A percentile compares a stretch with the other conserved stretches of the same genome.
Conservation (phyloP, 2,888 invertebrate species). For the Phaedon cochleariae region DNA sequence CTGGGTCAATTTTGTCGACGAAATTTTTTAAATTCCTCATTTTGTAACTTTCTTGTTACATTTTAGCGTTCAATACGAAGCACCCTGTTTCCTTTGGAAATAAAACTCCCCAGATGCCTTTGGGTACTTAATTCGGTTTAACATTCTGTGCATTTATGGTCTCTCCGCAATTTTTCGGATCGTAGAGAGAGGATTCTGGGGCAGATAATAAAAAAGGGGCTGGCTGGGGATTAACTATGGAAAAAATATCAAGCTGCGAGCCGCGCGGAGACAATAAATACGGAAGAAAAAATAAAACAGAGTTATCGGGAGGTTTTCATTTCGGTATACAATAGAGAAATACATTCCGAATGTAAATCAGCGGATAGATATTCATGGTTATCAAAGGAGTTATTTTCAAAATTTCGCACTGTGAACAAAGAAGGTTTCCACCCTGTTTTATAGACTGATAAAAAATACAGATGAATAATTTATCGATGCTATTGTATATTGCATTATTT, state of each 20-base stretch:
- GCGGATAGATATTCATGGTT: neutral
- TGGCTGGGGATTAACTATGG: neutral
- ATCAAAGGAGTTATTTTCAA: neutral
- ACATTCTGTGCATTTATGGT: neutral
- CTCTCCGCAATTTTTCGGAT: neutral
- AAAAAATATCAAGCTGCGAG: neutral
- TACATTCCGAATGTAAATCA: neutral
- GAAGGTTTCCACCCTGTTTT: no score
- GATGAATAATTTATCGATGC: no score
- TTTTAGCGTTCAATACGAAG: no score
- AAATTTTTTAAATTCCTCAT: no score
- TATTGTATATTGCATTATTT: no score
- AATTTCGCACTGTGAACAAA: neutral
- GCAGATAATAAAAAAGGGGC: neutral
- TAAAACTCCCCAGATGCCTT: neutral
- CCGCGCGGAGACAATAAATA: neutral
- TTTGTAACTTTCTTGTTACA: no score
- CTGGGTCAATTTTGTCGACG: no score
- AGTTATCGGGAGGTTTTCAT: neutral
- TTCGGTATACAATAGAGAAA: neutral
- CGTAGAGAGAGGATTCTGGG: neutral
- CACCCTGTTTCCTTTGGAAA: no score
- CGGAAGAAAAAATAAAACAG: neutral
- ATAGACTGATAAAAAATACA: no score
- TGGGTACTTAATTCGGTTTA: neutral